phyloP scores from a whole-genome alignment of 2,113 vertebrate genomes.

The Oxygymnocypris stewartii region DNA sequence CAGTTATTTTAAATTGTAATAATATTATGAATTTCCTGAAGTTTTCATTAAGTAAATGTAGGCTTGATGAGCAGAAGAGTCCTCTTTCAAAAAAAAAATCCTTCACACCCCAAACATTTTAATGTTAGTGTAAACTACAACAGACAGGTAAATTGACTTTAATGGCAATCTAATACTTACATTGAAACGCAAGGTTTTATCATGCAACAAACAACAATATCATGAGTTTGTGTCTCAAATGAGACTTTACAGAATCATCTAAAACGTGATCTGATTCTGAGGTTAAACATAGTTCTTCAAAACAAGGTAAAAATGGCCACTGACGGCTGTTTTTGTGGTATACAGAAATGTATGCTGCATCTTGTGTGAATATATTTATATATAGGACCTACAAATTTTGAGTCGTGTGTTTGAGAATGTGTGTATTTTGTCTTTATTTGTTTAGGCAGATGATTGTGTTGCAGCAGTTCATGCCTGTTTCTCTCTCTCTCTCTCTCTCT shows the following conservation, averaged over 20 bases:
- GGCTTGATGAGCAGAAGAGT: neutral
- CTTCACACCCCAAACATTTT: neutral
- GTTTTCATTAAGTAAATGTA: neutral
- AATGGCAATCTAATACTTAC: neutral
- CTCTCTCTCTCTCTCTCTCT: slow-evolving; percentile 38
- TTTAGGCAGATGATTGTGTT: slow-evolving; percentile 7
- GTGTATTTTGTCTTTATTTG: neutral
- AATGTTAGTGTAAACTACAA: neutral
- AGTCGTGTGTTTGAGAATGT: neutral
- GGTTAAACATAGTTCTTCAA: neutral
- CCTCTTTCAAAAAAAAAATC: neutral
- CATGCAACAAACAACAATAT: neutral
- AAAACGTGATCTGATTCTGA: neutral
- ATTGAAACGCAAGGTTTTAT: neutral
- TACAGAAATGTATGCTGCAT: neutral
- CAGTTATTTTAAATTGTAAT: neutral
- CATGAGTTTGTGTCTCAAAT: neutral
- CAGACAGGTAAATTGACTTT: neutral
- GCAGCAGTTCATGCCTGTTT: neutral
- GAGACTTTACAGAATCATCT: neutral
- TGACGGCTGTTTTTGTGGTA: neutral
- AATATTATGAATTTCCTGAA: neutral
- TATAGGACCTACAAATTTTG: neutral
- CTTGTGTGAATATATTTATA: neutral
- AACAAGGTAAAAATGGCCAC: neutral